Evolutionary conservation across 2,113 vertebrate species (phyloP), one percentile per base, ranked within the genome.

Genomic region (Aythya baeri): DNA sequence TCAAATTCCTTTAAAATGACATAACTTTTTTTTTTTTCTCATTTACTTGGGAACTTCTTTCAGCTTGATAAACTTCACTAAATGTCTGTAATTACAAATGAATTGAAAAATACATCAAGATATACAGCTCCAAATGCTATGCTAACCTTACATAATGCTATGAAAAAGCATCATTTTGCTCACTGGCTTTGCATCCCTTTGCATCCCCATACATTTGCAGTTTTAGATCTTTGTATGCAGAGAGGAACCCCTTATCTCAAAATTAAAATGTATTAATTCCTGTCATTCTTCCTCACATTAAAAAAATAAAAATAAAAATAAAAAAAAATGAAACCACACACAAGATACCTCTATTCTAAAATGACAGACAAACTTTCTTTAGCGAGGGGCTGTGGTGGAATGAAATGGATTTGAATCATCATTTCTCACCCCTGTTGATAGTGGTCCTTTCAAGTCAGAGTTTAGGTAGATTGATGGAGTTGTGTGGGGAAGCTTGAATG

Each of bases 381-480:
- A 65, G 38, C 58, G 77, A 63, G 95, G 85, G 89, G 78, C 50
- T 83, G 59, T 62, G 91, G 96, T 97, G 97, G 89, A 95, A 98
- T 97, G 97, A 91, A 82, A 98, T 97, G 97, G 77, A 97, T 96
- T 98, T 95, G 96, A 96, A 84, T 86, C 63, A 65, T 93, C 70
- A 84, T 97, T 95, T 98, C 98, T 98, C 97, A 98, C 98, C 98
- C 98, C 98, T 97, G 98, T 93, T 76, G 98, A 98, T 75, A 98
- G 97, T 95, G 98, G 98, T 98, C 98, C 98, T 98, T 98, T 98
- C 97, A 98, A 96, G 89, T 98, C 98, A 98, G 98, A 98, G 97
- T 98, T 98, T 98, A 98, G 80, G 98, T 98, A 98, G 98, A 98
- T 98, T 86, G 98, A 97, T 43, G 97, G 98, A 86, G 97, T 97